Evolutionary conservation across 1,140 invertebrate species (phyloP), one percentile per base, ranked within the genome.

Genomic region (Hylyphantes graminicola): DNA sequence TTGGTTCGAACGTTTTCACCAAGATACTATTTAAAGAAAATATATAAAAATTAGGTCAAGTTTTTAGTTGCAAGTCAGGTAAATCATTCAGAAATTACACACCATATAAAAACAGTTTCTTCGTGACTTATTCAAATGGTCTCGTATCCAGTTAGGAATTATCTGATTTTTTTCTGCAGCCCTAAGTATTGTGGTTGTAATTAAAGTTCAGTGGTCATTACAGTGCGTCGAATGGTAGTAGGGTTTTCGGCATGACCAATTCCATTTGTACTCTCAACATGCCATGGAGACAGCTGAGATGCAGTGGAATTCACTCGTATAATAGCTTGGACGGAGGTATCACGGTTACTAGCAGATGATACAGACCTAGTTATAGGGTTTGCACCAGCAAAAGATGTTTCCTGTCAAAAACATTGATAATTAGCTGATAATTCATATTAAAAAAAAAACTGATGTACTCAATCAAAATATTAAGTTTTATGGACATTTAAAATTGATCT

Each of bases 121-220:
- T 35, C 35, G 35, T 35, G 35, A 35, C 35, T 35, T 35, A 35
- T 35, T 35, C 35, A 35, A 35, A 35, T 35, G 35, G 35, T 35
- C 35, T 35, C 35, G 5, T 35, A 35, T 35, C 35, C 35, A 35
- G 35, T 35, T 35, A 35, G 35, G 35, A 35, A 35, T 35, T 35
- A 1, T 5, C 35, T 35, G 35, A 35, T 2, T 35, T 35, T 35
- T 35, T 35, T 35, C 35, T 35, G 54, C 68, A 70, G 51, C 54
- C 54, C 50, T 70, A 53, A 15, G 54, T 6, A 68, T 11, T 6
- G 35, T 17, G 51, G 13, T 17, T 19, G 9, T 15, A 15, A 54
- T 85, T 73, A 87, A 15, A 87, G 76, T 77, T 87, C 86, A 15
- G 86, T 87, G 55, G 86, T 87, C 86, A 87, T 87, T 13, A 87